phyloP scores from a whole-genome alignment of 2,797 vertebrate species.

The Semotilus atromaculatus region DNA sequence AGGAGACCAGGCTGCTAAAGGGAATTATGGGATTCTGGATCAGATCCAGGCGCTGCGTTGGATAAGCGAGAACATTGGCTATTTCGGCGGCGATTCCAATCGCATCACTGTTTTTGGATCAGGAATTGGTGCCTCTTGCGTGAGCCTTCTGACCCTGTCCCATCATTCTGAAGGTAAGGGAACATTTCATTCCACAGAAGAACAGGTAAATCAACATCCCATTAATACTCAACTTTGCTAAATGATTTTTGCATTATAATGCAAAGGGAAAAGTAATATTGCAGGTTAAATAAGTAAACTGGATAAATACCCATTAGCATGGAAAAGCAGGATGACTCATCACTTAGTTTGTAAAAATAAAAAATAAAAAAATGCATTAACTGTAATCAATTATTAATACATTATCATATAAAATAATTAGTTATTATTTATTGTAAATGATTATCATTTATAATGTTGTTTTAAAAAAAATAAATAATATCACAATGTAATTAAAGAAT shows the following conservation, averaged over 20 bases:
- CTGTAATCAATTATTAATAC: background rate
- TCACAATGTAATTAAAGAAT: background rate
- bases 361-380: background rate
- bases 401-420: background rate
- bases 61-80: conserved; percentile 99
- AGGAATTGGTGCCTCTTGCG: conserved; percentile 96
- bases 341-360: background rate
- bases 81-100: conserved; percentile 96
- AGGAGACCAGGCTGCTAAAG: conserved; percentile 97
- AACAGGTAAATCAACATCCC: background rate
- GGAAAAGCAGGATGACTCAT: background rate
- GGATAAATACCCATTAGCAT: background rate
- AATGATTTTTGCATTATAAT: background rate
- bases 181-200: background rate
- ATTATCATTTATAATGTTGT: background rate
- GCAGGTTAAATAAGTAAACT: background rate
- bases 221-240: background rate
- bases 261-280: background rate
- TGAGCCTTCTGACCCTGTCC: conserved; percentile 96
- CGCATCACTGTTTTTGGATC: conserved; percentile 98
- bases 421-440: background rate
- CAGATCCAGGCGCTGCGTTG: conserved; percentile 98
- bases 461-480: no score
- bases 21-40: conserved; percentile 97
- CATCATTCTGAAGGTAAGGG: conserved; percentile 96